Base-by-base conservation (phyloP, 2,797 vertebrate genomes). In the Sebastes itinus region DNA sequence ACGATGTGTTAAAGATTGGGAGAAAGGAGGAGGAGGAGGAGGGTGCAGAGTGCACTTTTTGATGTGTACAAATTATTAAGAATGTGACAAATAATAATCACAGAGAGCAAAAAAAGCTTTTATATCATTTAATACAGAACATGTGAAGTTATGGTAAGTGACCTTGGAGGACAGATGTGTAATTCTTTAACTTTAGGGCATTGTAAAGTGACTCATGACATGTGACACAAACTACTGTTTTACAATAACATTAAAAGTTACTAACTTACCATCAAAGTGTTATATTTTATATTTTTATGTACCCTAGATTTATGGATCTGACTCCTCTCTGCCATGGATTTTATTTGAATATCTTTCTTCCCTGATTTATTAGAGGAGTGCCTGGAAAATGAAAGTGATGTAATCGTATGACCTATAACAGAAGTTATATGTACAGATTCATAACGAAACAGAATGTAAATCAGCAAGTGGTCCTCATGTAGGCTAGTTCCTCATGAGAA, bases 1-100 rank as follows among this genome's bases (percentile, higher is more conserved):
- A 82, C 30, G 10, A 63, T 72, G 56, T 78, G 89, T 87, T 86
- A 78, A 86, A 89, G 79, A 87, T 85, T 82, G 56, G 64, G 28
- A 11, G 77, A 61, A 35, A 35, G 33, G 66, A 69, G 72, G 84
- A 63, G 78, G 84, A 63, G 78, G 75, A 81, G 80, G 75, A 81
- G 77, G 89, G 75, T 70, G 79, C 60, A 83, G 65, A 69, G 59
- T 49, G 59, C 46, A 33, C 38, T 81, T 70, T 60, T 63, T 32
- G 54, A 79, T 81, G 42, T 35, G 27, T 49, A 25, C 20, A 84
- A 28, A 68, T 38, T 52, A 73, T 77, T 69, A 61, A 73, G 55
- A 59, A 65, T 11, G 7, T 18, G 8, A 52, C 33, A 78, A 76
- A 67, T 25, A 28, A 72, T 59, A 3, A 58, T 1, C 6, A 58